Base-by-base conservation (phyloP, 2,888 invertebrate species). In the Yponomeuta cagnagella region DNA sequence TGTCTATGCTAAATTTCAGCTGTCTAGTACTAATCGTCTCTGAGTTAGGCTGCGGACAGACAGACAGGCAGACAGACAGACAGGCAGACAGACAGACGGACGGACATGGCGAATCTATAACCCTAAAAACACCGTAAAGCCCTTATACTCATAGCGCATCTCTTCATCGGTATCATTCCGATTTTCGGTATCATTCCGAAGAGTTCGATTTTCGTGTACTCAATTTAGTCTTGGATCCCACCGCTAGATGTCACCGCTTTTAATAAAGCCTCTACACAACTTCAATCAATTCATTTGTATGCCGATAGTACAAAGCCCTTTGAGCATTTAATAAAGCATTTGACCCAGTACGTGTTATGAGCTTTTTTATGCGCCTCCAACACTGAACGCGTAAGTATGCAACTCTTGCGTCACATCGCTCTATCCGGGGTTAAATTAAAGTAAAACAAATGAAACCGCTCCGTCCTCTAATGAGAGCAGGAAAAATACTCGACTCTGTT, bases 401-500 rank as follows among this genome's bases (percentile, higher is more conserved):
- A 15, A 52, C 52, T 52, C 52, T 58, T 58, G 12, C 52, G 52
- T 58, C 52, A 58, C 52, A 58, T 58, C 52, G 52, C 52, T 58
- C 52, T 48, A 37, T 31, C 33, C 67, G n/a, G n/a, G 31, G 67
- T 48, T 69, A 33, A 73, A 72, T 73, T 71, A 68, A 73, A 74
- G 70, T 68, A 71, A 73, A 74, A 72, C 71, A 72, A 74, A 73
- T 74, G 74, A 76, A 72, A 70, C 70, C 74, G 73, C 73, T 73
- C 71, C 75, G 75, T 75, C 74, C 76, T 75, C 77, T 84, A 85
- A 88, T 65, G 70, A 70, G 70, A 70, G 79, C 77, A 70, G 82
- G 81, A 87, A 88, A 88, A 88, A 86, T 80, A 82, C 82, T 82
- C 66, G 77, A 79, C 86, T 81, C 82, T 86, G 85, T 86, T 88